These are phyloP conservation scores for Chorisops tibialis DNA, from an alignment of 2,888 invertebrate species.

Conservation along the genomic window DNA sequence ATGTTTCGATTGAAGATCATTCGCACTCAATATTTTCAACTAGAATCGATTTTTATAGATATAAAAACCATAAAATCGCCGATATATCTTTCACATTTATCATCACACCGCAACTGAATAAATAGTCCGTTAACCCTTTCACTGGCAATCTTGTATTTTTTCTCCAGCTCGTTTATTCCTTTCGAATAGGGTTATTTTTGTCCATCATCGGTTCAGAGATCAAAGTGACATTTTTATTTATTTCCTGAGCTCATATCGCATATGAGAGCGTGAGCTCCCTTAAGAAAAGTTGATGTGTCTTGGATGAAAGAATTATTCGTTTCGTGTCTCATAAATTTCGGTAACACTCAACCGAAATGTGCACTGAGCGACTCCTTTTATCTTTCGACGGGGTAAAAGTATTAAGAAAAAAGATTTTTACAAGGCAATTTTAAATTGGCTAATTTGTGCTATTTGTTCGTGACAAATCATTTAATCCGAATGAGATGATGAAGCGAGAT, in stretches of 20 bases:
- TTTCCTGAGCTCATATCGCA: slow-evolving; percentile 20
- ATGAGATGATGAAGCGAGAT: slow-evolving; percentile 5
- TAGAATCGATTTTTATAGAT: too few relatives aligned
- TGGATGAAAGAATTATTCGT: slow-evolving; percentile 32
- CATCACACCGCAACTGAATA: slow-evolving; percentile 10
- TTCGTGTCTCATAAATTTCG: slow-evolving; percentile 31
- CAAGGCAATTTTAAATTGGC: slow-evolving; percentile 18
- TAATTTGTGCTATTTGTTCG: slow-evolving; percentile 22
- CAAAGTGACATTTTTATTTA: slow-evolving; percentile 33
- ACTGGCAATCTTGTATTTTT: slow-evolving; percentile 13
- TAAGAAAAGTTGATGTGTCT: slow-evolving; percentile 16
- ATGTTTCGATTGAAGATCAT: too few relatives aligned
- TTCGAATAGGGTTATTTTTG: slow-evolving; percentile 28
- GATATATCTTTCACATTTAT: slow-evolving; percentile 8
- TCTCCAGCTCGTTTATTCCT: neutral
- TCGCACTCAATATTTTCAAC: too few relatives aligned
- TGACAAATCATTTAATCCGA: slow-evolving; percentile 20
- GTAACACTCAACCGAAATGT: slow-evolving; percentile 26
- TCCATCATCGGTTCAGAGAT: slow-evolving; percentile 30
- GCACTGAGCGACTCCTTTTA: slow-evolving; percentile 12
- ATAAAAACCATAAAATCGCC: too few relatives aligned
- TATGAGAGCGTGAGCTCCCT: neutral
- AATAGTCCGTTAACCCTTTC: slow-evolving; percentile 12
- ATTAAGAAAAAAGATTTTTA: slow-evolving; percentile 6
- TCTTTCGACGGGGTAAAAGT: neutral